Evolutionary conservation across 2,888 invertebrate genomes (phyloP), one percentile per base, ranked within the genome.

Genomic region (Emmelina monodactyla): DNA sequence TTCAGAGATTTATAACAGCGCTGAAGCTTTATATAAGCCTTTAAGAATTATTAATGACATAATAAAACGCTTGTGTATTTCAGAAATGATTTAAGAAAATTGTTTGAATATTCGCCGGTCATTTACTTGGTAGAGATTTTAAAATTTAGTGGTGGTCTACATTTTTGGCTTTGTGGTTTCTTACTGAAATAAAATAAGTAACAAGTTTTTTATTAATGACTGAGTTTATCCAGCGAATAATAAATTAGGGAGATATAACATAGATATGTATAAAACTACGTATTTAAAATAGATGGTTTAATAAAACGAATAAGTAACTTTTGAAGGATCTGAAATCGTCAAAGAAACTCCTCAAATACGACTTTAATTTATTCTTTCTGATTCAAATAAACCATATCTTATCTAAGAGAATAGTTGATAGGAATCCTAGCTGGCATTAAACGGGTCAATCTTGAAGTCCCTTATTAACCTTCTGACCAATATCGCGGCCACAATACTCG

Each of bases 401-500:
- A 58, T 60, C 59, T 60, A 58, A 55, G 53, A 57, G 61, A 59
- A 59, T 60, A 50, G 25, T n/a, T 10, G 25, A 4, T n/a, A 10
- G 3, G 25, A 11, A n/a, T 10, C 25, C 50, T 61, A 66, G 66
- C 67, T 66, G 68, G 64, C 63, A 62, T 62, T 57, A 53, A 50
- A 52, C 58, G 58, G 63, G 63, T n/a, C n/a, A n/a, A n/a, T n/a
- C n/a, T n/a, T n/a, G n/a, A 63, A 56, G 58, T 44, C 47, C 59
- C 55, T 55, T 65, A 69, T 72, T 72, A 69, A 59, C 65, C 70
- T 56, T 50, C 49, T 61, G 65, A 60, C 63, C 62, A 63, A 53
- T 47, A 62, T 65, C 65, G 61, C 63, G 70, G 67, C 64, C 63
- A 60, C 55, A 55, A 51, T 29, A 14, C 25, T n/a, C 50, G 45